Base-by-base conservation (phyloP, 92 coral and sea anemone genomes). In the Porites lobata region DNA sequence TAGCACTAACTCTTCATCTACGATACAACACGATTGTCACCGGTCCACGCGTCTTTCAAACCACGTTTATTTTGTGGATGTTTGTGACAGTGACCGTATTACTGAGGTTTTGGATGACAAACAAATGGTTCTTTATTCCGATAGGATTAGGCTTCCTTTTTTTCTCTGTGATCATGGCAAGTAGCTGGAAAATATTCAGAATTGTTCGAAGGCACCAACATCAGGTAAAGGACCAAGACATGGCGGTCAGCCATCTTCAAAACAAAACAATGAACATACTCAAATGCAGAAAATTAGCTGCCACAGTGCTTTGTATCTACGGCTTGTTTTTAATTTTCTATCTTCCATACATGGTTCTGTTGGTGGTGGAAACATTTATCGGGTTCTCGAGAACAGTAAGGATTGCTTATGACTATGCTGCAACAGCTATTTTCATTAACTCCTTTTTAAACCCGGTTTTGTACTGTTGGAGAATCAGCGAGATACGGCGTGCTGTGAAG, bases 1-100 rank as follows among this genome's bases (percentile, higher is more conserved):
- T 87, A 14, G 91, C 87, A 1, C 22, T 87, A 26, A 85, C 51
- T 18, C 65, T 80, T 9, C 91, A 87, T 59, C 18, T 87, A 20
- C 59, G 87, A 17, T 87, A 87, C 80, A 59, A 24, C 87, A 43
- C 67, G 29, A 32, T 87, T 17, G 87, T 80, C 32, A 87, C 91
- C 3, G 56, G 62, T 76, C 68, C 38, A n/a, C 26, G 87, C 53
- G 91, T 87, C 3, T n/a, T 54, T 29, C 26, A 29, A 19, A 52
- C 65, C 29, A 73, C 21, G 20, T 38, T 22, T 7, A 1, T 71
- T 13, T 57, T 69, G 10, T 87, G 91, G 91, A 43, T 87, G 2
- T 26, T 26, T 14, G 58, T 78, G 2, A 81, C 20, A 69, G 57
- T 47, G 15, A 14, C 17, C 10, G 87, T 87, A 6, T 32, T 75